phyloP scores from a whole-genome alignment of 2,888 invertebrate species.

The Melinopterus prodromus region DNA sequence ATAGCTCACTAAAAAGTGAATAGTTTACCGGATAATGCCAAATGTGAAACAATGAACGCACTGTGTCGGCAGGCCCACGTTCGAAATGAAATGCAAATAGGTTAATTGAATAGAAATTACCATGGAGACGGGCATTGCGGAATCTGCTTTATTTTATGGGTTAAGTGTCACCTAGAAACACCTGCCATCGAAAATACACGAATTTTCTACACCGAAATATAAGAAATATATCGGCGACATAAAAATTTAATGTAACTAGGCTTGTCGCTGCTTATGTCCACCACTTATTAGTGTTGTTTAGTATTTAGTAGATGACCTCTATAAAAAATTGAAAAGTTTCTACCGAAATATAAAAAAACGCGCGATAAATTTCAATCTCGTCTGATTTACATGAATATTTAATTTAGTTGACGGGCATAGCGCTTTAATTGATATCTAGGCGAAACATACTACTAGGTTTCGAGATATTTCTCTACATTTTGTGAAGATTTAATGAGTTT shows the following conservation, averaged over 20 bases:
- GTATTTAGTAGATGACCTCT: neutral
- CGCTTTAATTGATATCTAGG: neutral
- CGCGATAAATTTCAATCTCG: neutral
- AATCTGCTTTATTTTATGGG: neutral
- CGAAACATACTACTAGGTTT: neutral
- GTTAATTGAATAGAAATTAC: neutral
- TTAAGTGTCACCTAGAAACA: neutral
- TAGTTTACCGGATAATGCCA: neutral
- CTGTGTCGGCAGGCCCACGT: neutral
- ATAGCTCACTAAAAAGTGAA: neutral
- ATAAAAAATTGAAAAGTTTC: constrained; percentile 4
- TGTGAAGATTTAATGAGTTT: neutral
- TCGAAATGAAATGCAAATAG: neutral
- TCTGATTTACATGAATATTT: neutral
- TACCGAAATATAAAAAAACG: neutral
- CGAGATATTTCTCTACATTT: neutral
- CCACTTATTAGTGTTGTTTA: neutral
- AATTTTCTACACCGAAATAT: neutral
- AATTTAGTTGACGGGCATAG: neutral
- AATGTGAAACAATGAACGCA: neutral
- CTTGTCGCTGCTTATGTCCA: neutral
- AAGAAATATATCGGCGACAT: neutral
- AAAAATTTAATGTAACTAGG: constrained; percentile 4
- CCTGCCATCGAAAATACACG: neutral
- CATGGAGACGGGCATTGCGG: neutral